Percentiles rank a stretch among this genome's conserved stretches.
Conservation (phyloP, 2,888 invertebrate species). For the Hirtodrosophila duncani region DNA sequence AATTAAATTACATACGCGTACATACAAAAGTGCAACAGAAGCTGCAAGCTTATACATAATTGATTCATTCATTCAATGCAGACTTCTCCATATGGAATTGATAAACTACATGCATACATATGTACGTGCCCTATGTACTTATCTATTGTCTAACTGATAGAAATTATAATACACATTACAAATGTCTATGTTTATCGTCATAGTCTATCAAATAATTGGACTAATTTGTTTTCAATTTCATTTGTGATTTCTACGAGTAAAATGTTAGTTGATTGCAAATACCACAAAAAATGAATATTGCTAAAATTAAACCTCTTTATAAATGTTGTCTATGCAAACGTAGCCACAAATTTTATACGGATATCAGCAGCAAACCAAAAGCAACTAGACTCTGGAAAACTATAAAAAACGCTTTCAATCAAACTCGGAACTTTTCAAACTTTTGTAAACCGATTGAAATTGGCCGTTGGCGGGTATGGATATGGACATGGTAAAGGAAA, state of each 20-base stretch:
- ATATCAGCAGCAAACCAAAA: too few species aligned
- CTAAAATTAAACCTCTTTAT: slow-evolving; percentile 47
- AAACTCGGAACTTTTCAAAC: slow-evolving; percentile 32
- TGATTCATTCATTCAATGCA: slow-evolving; percentile 23
- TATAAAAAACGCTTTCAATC: slow-evolving; percentile 25
- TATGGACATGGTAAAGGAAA: slow-evolving; percentile 1
- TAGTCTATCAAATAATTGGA: slow-evolving; percentile 43
- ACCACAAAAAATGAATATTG: slow-evolving; percentile 40
- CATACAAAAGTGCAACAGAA: slow-evolving; percentile 13
- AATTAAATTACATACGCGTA: slow-evolving; percentile 26
- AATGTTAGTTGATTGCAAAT: slow-evolving; percentile 25
- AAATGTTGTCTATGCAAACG: slow-evolving; percentile 58
- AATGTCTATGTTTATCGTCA: slow-evolving; percentile 53
- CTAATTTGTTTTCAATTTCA: slow-evolving; percentile 25
- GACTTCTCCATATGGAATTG: slow-evolving; percentile 61
- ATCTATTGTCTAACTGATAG: slow-evolving; percentile 16
- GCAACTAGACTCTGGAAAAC: slow-evolving; percentile 27
- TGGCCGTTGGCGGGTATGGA: slow-evolving; percentile 9
- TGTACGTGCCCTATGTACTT: slow-evolving; percentile 1
- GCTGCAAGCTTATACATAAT: slow-evolving; percentile 33
- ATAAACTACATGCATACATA: slow-evolving; percentile 24
- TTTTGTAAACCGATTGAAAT: slow-evolving; percentile 8
- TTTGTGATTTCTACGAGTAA: slow-evolving; percentile 16
- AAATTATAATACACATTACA: too few species aligned
- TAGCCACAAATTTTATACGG: slow-evolving; percentile 50